phyloP scores from a whole-genome alignment of 2,888 invertebrate genomes.

The Eupithecia vulgata region DNA sequence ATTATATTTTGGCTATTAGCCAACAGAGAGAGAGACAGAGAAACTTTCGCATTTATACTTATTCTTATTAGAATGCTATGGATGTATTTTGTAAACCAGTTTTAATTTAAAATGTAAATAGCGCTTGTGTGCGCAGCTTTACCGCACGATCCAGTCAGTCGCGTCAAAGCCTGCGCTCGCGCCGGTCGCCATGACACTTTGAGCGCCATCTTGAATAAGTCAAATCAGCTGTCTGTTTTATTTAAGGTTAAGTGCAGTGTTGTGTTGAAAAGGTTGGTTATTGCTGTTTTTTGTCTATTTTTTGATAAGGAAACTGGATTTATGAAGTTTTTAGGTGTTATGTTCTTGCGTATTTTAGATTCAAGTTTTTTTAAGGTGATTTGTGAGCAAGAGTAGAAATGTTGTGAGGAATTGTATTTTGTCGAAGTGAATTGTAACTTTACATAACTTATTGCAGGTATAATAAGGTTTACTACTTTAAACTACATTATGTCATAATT shows the following conservation, averaged over 20 bases:
- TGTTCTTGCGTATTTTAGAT: not conserved
- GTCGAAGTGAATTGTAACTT: not conserved
- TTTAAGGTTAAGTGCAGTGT: slow-evolving; percentile 49
- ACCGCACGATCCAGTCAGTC: slow-evolving; percentile 59
- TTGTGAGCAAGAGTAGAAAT: not conserved
- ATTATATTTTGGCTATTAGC: too few relatives aligned
- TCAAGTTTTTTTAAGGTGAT: not conserved
- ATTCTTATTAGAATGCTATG: not conserved
- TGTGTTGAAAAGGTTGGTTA: slow-evolving; percentile 35
- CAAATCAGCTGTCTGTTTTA: slow-evolving; percentile 60
- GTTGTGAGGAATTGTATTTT: not conserved
- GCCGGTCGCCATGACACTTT: slow-evolving; percentile 44
- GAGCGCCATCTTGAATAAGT: slow-evolving; percentile 50
- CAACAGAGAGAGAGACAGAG: too few relatives aligned
- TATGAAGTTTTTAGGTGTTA: not conserved
- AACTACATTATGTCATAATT: not conserved
- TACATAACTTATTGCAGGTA: not conserved
- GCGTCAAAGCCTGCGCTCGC: slow-evolving; percentile 46
- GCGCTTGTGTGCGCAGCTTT: slow-evolving; percentile 60
- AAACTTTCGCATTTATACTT: too few relatives aligned
- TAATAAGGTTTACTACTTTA: not conserved
- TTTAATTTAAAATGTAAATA: slow-evolving; percentile 27
- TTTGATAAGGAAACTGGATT: not conserved
- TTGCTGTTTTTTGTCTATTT: slow-evolving; percentile 8
- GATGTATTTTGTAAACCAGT: not conserved